Evolutionary conservation across 2,797 vertebrate species (phyloP), one percentile per base, ranked within the genome.

Genomic region (Philypnodon macrostomus): DNA sequence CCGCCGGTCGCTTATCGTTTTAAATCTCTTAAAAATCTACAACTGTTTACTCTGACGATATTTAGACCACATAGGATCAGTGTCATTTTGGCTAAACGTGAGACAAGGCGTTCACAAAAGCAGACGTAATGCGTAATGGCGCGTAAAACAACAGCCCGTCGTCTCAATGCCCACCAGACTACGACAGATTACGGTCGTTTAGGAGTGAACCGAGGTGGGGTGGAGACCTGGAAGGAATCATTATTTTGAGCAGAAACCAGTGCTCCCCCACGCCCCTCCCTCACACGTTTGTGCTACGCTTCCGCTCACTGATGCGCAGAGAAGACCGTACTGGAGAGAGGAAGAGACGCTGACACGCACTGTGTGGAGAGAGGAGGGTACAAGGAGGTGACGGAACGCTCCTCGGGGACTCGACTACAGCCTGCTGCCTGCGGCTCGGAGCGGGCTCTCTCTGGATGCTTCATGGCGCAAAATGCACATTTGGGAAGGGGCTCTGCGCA

Each of bases 381-480:
- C 76, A 68, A 85, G 83, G 82, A 77, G 86, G 77, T 79, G 84
- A 87, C 77, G 71, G 85, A 84, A 70, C 62, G 85, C 75, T 87
- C 85, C 83, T 75, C 49, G 72, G 77, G 67, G 86, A 85, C 63
- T 77, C 72, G 46, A 62, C 64, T 68, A 44, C 63, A 68, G 70
- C 33, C 41, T 50, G 47, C 62, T 69, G 79, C 77, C 75, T 51
- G 50, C 62, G 60, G 70, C 75, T 69, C 62, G 76, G 71, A 35
- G 47, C 64, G 19, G 73, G 31, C 42, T 67, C 67, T 69, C 78
- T 65, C 55, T 84, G 74, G 80, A 75, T 14, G 56, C 19, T 63
- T 58, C 15, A 47, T 69, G 59, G 24, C 64, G 69, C 58, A 85
- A 85, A 82, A 84, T 79, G 77, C 61, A 34, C 52, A 56, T 53